Base-by-base conservation (phyloP, 2,797 vertebrate species). In the Ctenochaetus hawaiiensis region DNA sequence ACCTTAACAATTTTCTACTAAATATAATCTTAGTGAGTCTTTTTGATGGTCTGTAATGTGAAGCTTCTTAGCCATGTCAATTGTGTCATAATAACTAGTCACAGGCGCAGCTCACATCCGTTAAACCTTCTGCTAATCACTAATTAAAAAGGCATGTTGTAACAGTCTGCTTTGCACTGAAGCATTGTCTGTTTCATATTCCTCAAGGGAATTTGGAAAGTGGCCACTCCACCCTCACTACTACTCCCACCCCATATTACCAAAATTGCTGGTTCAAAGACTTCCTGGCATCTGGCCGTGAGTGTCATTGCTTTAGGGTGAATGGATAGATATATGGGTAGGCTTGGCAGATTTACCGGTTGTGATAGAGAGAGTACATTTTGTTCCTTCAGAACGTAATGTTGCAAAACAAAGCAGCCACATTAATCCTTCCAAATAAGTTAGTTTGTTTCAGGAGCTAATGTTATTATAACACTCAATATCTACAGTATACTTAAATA, bases 231-330 rank as follows among this genome's bases (percentile, higher is more conserved):
- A 26, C 34, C 57, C 14, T 34, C 49, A 1, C 30, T 30, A 1
- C 30, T 30, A 11, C 53, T 30, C 52, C 39, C 57, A 22, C 39
- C 65, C 39, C 17, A 26, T 59, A 64, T 60, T 78, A 62, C 65
- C 37, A 20, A 60, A 64, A 70, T 18, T 62, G 59, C 67, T 47
- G 26, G 26, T 85, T 90, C 11, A 72, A 20, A 86, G 64, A 81
- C 77, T 71, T 80, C 64, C 77, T 78, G 79, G 78, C 69, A 83
- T 86, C 60, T 75, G 79, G 71, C 62, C 64, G n/a, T 51, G 59
- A 17, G 23, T 65, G 71, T 45, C 22, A 47, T 9, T 3, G 57
- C 80, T 58, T 41, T 18, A 75, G 72, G 64, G 9, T 30, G 41
- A 75, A 45, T 1, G 56, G 22, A 23, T 2, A 49, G 63, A 63